A percentile compares a stretch with the other conserved stretches of the same genome.
Evolutionary conservation across 2,113 vertebrate species (phyloP).

Genomic region (Pseudorasbora parva): DNA sequence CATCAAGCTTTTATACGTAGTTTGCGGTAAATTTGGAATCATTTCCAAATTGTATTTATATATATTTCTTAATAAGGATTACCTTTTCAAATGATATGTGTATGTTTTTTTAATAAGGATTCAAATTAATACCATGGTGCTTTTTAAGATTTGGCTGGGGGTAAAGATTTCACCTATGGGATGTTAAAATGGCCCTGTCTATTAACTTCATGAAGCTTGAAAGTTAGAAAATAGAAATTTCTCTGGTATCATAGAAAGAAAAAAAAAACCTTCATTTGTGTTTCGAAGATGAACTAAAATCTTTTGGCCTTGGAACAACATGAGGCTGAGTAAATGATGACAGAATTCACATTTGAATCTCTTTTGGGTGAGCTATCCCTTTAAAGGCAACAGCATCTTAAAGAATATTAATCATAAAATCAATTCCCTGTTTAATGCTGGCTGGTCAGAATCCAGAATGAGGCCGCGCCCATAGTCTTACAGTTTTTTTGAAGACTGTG

Average conservation of each 20-base stretch:
- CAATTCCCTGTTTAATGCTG: not conserved
- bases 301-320: not conserved
- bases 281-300: not conserved
- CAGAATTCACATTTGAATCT: not conserved
- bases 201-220: not conserved
- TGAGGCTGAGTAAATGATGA: not conserved
- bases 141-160: no score
- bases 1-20: no score
- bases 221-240: not conserved
- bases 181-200: no score
- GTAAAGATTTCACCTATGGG: no score
- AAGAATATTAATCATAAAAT: not conserved
- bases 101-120: no score
- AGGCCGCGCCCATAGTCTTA: not conserved
- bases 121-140: no score
- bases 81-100: no score
- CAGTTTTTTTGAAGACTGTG: conserved; percentile 5
- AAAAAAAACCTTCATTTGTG: not conserved
- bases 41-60: no score
- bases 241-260: not conserved
- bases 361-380: not conserved
- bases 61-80: no score
- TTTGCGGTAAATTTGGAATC: no score
- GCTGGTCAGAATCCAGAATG: not conserved
- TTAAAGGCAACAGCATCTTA: conserved; percentile 13